Conservation (phyloP, 2,888 invertebrate genomes). For the Ariolimax columbianus region DNA sequence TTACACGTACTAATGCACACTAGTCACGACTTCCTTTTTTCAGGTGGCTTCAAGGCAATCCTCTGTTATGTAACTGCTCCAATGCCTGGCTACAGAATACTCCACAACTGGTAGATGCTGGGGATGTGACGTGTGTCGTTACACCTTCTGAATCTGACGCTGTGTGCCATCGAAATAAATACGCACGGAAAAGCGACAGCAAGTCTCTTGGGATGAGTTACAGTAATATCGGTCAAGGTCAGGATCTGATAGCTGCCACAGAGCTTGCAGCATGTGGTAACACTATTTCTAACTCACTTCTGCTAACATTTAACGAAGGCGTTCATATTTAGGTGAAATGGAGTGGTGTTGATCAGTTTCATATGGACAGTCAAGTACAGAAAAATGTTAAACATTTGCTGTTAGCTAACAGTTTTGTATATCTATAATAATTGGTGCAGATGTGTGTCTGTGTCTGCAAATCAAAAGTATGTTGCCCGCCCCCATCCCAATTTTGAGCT, state of each 20-base stretch:
- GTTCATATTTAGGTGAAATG: neutral
- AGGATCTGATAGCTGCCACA: neutral
- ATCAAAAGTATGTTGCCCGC: no score
- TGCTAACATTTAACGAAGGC: no score
- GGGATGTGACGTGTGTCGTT: neutral
- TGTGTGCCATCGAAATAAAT: neutral
- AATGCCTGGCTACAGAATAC: constrained; percentile 31
- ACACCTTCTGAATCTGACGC: neutral
- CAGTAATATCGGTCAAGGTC: no score
- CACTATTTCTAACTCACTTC: no score
- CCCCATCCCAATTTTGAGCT: no score
- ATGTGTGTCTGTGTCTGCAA: no score
- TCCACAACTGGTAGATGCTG: neutral
- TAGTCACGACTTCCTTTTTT: neutral
- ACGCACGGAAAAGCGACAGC: neutral
- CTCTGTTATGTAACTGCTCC: constrained; percentile 32
- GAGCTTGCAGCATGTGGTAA: neutral
- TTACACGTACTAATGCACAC: neutral
- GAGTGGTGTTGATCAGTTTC: no score
- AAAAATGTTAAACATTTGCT: no score
- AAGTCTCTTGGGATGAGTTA: neutral
- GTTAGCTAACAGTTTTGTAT: no score
- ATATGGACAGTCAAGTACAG: no score
- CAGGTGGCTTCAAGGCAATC: constrained; percentile 34
- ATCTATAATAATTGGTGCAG: no score